phyloP scores from a whole-genome alignment of 2,888 invertebrate genomes.

The Amorpha juglandis region DNA sequence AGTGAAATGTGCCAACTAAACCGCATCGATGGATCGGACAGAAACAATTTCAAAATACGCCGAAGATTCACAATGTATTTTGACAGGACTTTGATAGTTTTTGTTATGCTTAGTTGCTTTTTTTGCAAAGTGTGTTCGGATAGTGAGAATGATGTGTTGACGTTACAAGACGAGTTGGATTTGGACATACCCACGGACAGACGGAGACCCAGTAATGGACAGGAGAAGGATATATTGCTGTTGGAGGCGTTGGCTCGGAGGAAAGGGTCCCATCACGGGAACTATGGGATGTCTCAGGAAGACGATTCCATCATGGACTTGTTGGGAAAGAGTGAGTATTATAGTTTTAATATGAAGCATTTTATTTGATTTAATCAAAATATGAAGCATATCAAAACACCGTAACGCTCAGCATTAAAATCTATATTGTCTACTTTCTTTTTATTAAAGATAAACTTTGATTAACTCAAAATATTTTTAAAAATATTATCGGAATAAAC shows the following conservation, averaged over 20 bases:
- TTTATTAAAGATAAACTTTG: too few relatives aligned
- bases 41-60: conserved; percentile 66
- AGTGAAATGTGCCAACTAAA: conserved; percentile 57
- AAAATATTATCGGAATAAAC: too few relatives aligned
- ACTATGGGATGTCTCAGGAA: conserved; percentile 73
- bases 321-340: conserved; percentile 91
- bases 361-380: background rate
- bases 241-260: conserved; percentile 89
- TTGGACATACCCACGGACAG: conserved; percentile 68
- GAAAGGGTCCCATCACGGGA: conserved; percentile 80
- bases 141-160: conserved; percentile 75
- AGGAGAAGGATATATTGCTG: conserved; percentile 90
- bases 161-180: conserved; percentile 72
- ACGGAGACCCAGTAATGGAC: conserved; percentile 84
- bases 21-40: conserved; percentile 53
- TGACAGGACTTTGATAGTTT: conserved; percentile 46
- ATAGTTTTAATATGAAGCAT: conserved; percentile 3
- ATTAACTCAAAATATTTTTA: too few relatives aligned
- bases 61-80: conserved; percentile 56
- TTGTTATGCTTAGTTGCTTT: conserved; percentile 41
- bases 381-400: too few relatives aligned
- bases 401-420: too few relatives aligned
- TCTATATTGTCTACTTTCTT: too few relatives aligned
- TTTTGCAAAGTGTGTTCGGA: conserved; percentile 58
- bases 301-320: conserved; percentile 92